These are phyloP conservation scores for Bambusicola thoracicus DNA, from an alignment of 2,113 vertebrate genomes.

Conservation along the genomic window DNA sequence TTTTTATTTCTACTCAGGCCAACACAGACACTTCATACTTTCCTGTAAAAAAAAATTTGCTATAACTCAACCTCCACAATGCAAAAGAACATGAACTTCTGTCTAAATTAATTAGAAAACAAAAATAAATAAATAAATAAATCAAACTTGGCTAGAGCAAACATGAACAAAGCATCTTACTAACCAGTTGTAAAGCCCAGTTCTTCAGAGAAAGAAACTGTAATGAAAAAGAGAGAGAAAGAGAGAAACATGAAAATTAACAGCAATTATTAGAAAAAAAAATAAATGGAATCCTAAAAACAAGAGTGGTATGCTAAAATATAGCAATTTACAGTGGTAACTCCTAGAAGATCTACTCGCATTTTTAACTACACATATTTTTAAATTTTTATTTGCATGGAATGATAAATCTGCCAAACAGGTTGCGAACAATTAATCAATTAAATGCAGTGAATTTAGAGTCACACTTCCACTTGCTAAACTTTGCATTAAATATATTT, in stretches of 20 bases:
- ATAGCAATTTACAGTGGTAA: neutral
- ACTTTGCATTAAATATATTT: neutral
- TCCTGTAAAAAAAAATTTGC: neutral
- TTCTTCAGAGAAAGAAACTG: conserved; percentile 96
- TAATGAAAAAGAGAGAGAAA: conserved; percentile 49
- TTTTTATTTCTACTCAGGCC: neutral
- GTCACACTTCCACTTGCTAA: neutral
- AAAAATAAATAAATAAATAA: neutral
- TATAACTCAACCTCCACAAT: neutral
- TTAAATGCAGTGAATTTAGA: neutral
- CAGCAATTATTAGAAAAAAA: neutral
- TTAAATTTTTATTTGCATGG: neutral
- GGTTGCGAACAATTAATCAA: neutral
- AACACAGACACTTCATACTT: neutral
- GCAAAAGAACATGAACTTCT: neutral
- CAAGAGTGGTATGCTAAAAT: neutral
- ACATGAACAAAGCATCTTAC: conserved; percentile 44
- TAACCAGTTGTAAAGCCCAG: conserved; percentile 95
- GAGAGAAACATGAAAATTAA: neutral
- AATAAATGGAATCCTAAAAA: neutral
- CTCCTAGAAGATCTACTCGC: neutral
- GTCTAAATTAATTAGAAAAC: neutral
- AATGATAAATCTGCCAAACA: neutral
- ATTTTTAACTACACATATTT: neutral
- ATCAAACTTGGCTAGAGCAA: neutral